Evolutionary conservation across 2,888 invertebrate species (phyloP), one percentile per base, ranked within the genome.

Genomic region (Caenorhabditis wallacei): DNA sequence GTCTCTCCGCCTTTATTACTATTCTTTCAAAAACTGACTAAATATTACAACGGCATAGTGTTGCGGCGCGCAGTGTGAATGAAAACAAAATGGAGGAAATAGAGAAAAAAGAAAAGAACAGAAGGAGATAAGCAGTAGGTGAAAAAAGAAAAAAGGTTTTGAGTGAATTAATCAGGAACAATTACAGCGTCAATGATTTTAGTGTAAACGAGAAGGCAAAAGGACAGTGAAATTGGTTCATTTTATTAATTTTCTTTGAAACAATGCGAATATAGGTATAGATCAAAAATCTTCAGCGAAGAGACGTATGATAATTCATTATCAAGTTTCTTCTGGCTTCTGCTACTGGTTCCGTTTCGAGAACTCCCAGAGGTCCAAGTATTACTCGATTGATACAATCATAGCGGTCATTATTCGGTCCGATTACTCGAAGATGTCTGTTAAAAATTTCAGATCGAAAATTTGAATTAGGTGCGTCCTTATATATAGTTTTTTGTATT

Each of bases 151-250:
- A n/a, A n/a, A 68, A 61, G 69, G 68, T 68, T 76, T 76, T 22
- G 51, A 76, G 68, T 61, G 76, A 76, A 76, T 61, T 76, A 76
- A 76, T 76, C 76, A 76, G 76, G 76, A 76, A 76, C 76, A 68
- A 76, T 76, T 76, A 76, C 76, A 76, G 59, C 76, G 53, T 43
- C n/a, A 20, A 48, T 56, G 37, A 4, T 24, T 56, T 66, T 66
- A 56, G 76, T 76, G 76, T 76, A 69, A 76, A 69, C 53, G 76
- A 69, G 76, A 76, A 46, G 74, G 43, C 46, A 48, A 61, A 61
- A 37, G n/a, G 18, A 56, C 43, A 54, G 40, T 30, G 56, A 74
- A 74, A 64, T 56, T 68, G 20, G 66, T 48, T 40, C 37, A 75
- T 57, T 74, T 57, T 43, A 51, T 43, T 7, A 16, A 30, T 37